Percentiles rank a stretch among this genome's conserved stretches.
phyloP scores from a whole-genome alignment of 2,113 vertebrate genomes.

The Litocranius walleri region DNA sequence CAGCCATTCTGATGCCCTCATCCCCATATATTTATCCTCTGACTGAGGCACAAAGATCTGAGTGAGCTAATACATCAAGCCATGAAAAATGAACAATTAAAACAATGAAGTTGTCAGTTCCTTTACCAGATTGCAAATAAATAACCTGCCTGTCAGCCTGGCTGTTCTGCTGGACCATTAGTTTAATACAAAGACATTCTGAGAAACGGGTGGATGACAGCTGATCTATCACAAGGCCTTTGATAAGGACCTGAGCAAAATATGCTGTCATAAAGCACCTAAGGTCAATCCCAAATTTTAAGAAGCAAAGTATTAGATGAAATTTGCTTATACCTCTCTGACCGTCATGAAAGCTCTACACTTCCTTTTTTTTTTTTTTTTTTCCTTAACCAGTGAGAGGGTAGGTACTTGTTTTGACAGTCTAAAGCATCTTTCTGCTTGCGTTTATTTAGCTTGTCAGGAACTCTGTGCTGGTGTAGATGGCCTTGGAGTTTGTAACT shows the following conservation, averaged over 20 bases:
- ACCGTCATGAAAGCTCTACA: neutral
- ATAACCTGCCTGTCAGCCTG: conserved; percentile 74
- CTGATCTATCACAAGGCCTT: conserved; percentile 77
- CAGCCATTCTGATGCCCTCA: conserved; percentile 59
- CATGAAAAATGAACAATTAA: conserved; percentile 83
- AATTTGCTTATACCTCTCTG: neutral
- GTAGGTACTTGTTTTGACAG: neutral
- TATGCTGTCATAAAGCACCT: conserved; percentile 23
- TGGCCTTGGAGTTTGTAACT: conserved; percentile 74
- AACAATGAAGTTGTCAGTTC: conserved; percentile 84
- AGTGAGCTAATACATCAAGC: conserved; percentile 76
- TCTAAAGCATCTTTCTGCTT: neutral
- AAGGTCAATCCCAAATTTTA: conserved; percentile 55
- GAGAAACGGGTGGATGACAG: conserved; percentile 64
- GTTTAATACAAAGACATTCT: conserved; percentile 81
- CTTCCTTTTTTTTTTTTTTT: neutral
- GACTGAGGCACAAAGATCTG: conserved; percentile 71
- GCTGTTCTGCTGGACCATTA: conserved; percentile 80
- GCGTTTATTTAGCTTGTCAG: conserved; percentile 67
- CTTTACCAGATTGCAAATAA: conserved; percentile 83
- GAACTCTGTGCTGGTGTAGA: conserved; percentile 64
- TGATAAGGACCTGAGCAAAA: conserved; percentile 59
- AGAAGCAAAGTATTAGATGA: conserved; percentile 9
- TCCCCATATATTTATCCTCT: conserved; percentile 66
- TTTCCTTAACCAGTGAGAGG: neutral